Conservation (phyloP, 1,140 invertebrate species). For the Calliopsis andreniformis region DNA sequence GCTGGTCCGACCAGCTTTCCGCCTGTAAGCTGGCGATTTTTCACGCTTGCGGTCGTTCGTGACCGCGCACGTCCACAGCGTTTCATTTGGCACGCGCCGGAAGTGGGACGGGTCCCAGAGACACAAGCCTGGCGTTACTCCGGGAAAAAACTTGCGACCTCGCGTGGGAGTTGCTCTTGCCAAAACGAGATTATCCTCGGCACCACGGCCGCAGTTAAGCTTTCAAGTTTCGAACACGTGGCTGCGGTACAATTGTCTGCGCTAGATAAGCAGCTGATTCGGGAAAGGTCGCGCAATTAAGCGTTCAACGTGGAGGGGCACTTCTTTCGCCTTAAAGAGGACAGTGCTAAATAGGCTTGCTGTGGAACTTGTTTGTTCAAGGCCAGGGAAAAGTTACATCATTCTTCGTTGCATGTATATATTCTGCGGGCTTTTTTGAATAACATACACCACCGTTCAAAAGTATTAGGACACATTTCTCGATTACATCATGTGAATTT, state of each 20-base stretch:
- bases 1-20: not conserved
- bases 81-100: constrained; percentile 37
- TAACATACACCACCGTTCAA: too few species aligned
- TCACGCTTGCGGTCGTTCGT: constrained; percentile 10
- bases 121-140: constrained; percentile 8
- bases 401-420: too few species aligned
- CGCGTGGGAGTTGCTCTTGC: constrained; percentile 19
- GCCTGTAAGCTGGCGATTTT: not conserved
- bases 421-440: too few species aligned
- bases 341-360: too few species aligned
- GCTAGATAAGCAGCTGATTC: constrained; percentile 64
- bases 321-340: too few species aligned
- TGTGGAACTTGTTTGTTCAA: too few species aligned
- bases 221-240: constrained; percentile 38
- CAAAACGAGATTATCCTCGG: constrained; percentile 66
- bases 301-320: too few species aligned
- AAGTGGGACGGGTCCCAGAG: constrained; percentile 25
- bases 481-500: too few species aligned
- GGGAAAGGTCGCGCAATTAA: not conserved
- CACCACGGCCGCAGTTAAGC: constrained; percentile 62
- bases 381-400: too few species aligned
- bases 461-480: too few species aligned
- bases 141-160: constrained; percentile 43
- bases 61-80: not conserved
- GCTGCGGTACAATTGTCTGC: constrained; percentile 61